A percentile compares a stretch with the other conserved stretches of the same genome.
Conservation (phyloP, 2,797 vertebrate genomes). For the Dicrostonyx torquatus region DNA sequence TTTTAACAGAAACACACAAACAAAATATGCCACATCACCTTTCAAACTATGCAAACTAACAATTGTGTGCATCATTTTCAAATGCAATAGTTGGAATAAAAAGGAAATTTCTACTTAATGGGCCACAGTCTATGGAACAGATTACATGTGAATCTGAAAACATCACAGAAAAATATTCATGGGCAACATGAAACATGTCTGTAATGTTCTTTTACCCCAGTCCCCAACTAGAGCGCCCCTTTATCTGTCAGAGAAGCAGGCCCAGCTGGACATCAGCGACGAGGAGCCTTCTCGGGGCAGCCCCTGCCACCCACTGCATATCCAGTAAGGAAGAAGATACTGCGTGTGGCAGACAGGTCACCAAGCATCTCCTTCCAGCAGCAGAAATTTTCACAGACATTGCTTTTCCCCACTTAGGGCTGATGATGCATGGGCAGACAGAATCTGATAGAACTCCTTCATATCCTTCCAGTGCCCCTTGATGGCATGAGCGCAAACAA, state of each 20-base stretch:
- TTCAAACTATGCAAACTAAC: constrained; percentile 35
- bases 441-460: not conserved
- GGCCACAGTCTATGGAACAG: constrained; percentile 58
- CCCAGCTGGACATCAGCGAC: constrained; percentile 77
- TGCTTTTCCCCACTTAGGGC: not conserved
- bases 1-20: constrained; percentile 5
- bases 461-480: not conserved
- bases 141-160: constrained; percentile 50
- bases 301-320: constrained; percentile 61
- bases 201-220: constrained; percentile 38
- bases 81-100: constrained; percentile 53
- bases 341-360: constrained; percentile 24
- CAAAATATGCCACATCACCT: constrained; percentile 40
- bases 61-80: constrained; percentile 63
- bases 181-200: constrained; percentile 68
- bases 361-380: not conserved
- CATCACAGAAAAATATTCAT: constrained; percentile 58
- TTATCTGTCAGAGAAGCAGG: constrained; percentile 66
- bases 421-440: not conserved
- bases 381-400: not conserved
- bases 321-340: constrained; percentile 61
- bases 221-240: constrained; percentile 57
- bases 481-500: not conserved
- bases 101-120: constrained; percentile 25
- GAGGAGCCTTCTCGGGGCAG: constrained; percentile 75